Evolutionary conservation across 2,113 vertebrate species (phyloP).

Genomic region (Epinephelus cyanopodus): DNA sequence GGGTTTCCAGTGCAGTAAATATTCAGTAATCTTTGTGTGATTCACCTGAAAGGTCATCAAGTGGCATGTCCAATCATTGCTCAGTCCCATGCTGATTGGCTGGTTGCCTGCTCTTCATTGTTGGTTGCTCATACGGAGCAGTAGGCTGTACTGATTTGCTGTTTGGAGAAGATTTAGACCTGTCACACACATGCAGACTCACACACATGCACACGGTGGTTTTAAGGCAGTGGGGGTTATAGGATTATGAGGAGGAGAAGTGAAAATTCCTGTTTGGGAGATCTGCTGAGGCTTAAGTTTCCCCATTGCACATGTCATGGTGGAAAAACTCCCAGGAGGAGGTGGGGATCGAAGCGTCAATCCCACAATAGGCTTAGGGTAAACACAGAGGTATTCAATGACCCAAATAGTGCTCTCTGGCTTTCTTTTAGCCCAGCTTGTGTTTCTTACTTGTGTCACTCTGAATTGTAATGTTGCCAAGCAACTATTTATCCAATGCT

Average conservation of each 20-base stretch:
- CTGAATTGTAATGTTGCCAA: conserved; percentile 68
- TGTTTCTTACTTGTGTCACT: conserved; percentile 65
- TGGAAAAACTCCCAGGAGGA: conserved; percentile 77
- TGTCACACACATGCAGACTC: conserved; percentile 73
- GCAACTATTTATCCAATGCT: conserved; percentile 53
- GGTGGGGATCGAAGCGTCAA: conserved; percentile 70
- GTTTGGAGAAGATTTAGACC: conserved; percentile 83
- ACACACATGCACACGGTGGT: conserved; percentile 61
- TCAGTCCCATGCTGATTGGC: conserved; percentile 70
- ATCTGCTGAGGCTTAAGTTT: conserved; percentile 77
- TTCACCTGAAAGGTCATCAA: conserved; percentile 72
- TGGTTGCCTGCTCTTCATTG: conserved; percentile 63
- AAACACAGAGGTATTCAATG: conserved; percentile 78
- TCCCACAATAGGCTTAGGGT: conserved; percentile 68
- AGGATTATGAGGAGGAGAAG: conserved; percentile 82
- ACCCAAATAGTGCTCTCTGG: conserved; percentile 66
- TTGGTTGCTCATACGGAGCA: conserved; percentile 60
- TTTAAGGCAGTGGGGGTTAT: conserved; percentile 69
- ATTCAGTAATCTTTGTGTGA: conserved; percentile 58
- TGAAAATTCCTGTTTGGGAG: conserved; percentile 83
- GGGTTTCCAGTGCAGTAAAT: conserved; percentile 49
- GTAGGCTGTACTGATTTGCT: conserved; percentile 71
- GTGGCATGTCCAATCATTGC: conserved; percentile 68
- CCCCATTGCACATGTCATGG: conserved; percentile 70
- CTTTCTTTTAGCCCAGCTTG: conserved; percentile 64